A percentile compares a stretch with the other conserved stretches of the same genome.
Conservation (phyloP, 2,888 invertebrate genomes). For the Lampropteryx suffumata region DNA sequence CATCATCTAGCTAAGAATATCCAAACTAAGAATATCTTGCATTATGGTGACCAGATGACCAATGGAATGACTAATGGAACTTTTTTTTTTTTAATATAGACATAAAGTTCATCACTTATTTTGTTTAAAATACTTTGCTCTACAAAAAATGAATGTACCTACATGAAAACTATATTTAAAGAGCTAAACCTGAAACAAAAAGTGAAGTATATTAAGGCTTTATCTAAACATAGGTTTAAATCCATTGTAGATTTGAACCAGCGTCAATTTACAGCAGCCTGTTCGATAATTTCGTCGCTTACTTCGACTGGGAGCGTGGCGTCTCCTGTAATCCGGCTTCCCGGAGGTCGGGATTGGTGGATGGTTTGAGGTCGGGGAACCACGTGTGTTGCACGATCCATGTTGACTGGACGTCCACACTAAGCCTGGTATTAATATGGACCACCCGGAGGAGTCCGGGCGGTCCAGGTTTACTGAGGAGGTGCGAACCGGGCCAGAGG, state of each 20-base stretch:
- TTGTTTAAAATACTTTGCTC: too few species aligned
- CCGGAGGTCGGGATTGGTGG: slow-evolving; percentile 95
- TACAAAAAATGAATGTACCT: too few species aligned
- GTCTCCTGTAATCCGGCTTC: slow-evolving; percentile 99
- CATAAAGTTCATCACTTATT: too few species aligned
- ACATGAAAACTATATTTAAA: too few species aligned
- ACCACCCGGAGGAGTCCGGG: slow-evolving; percentile 90
- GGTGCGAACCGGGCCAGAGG: slow-evolving; percentile 99
- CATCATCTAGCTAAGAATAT: too few species aligned
- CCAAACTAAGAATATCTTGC: too few species aligned
- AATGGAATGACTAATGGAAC: too few species aligned
- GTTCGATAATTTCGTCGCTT: slow-evolving; percentile 44
- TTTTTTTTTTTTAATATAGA: too few species aligned
- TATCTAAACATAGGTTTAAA: too few species aligned
- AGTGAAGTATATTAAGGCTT: too few species aligned
- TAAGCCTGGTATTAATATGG: slow-evolving; percentile 99
- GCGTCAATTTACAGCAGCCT: slow-evolving; percentile 62
- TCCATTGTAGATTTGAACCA: slow-evolving; percentile 13
- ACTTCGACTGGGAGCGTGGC: slow-evolving; percentile 95
- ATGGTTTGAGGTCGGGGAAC: slow-evolving; percentile 84
- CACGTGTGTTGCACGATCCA: slow-evolving; percentile 67
- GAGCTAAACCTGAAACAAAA: too few species aligned
- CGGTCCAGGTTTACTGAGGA: slow-evolving; percentile 93
- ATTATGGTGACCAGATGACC: too few species aligned
- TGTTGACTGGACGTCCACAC: slow-evolving; percentile 95